phyloP scores from a whole-genome alignment of 2,888 invertebrate species.

The Rambutsinella grinnellia region DNA sequence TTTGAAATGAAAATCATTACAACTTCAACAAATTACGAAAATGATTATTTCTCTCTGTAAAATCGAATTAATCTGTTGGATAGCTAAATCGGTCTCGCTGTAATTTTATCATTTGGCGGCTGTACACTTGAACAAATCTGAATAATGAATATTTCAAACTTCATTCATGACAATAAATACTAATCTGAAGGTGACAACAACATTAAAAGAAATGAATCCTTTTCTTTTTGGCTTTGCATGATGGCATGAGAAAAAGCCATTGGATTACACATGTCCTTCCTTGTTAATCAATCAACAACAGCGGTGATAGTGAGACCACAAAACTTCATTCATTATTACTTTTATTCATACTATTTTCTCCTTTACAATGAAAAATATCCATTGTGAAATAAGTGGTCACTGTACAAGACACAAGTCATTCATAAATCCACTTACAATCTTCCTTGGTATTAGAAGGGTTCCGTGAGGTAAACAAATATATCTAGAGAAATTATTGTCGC shows the following conservation, averaged over 20 bases:
- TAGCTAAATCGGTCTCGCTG: background rate
- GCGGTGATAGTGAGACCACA: conserved; percentile 25
- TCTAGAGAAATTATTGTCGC: conserved; percentile 7
- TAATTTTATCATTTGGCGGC: conserved; percentile 3
- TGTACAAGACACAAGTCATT: conserved; percentile 20
- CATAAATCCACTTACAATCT: conserved; percentile 30
- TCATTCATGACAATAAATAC: background rate
- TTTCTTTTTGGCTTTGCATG: conserved; percentile 25
- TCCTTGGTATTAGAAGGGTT: background rate
- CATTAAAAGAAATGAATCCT: no score
- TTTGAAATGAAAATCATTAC: no score
- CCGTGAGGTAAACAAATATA: conserved; percentile 7
- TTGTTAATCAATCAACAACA: conserved; percentile 39
- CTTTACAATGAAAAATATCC: no score
- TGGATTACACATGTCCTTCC: conserved; percentile 49
- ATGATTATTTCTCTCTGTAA: no score
- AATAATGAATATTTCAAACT: background rate
- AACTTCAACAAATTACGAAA: no score
- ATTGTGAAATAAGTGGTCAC: no score
- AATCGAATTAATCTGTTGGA: no score
- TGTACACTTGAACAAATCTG: conserved; percentile 19
- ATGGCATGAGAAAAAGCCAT: conserved; percentile 48
- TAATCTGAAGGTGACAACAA: no score
- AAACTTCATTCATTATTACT: conserved; percentile 25
- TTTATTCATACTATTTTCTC: no score